phyloP scores from a whole-genome alignment of 2,797 vertebrate species.

The Melanotaenia trifasciata region DNA sequence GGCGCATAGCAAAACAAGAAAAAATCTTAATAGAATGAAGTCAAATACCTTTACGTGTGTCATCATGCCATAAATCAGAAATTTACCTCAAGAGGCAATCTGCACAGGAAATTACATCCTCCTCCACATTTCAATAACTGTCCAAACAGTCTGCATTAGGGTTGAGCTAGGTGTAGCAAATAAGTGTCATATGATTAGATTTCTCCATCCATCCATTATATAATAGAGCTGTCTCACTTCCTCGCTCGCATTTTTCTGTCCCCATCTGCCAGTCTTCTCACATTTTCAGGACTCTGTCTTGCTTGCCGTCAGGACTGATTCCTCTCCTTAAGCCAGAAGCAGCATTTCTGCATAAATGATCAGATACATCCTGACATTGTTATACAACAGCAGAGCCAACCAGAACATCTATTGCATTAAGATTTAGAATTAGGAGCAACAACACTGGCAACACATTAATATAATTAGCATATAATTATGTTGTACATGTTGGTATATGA shows the following conservation, averaged over 20 bases:
- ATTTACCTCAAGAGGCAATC: neutral
- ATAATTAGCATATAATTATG: neutral
- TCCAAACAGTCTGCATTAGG: neutral
- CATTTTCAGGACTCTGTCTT: slow-evolving; percentile 7
- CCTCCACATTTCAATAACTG: neutral
- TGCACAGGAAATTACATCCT: neutral
- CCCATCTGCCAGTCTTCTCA: slow-evolving; percentile 14
- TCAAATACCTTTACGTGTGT: neutral
- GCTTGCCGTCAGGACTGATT: slow-evolving; percentile 10
- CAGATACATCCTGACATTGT: slow-evolving; percentile 8
- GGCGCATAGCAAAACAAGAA: neutral
- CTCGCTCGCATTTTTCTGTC: neutral
- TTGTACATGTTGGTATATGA: neutral
- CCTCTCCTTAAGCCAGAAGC: slow-evolving; percentile 21
- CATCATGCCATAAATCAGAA: neutral
- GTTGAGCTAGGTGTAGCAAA: neutral
- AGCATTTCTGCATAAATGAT: slow-evolving; percentile 15
- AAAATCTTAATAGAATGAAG: neutral
- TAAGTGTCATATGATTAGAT: neutral
- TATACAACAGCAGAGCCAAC: neutral
- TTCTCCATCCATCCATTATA: neutral
- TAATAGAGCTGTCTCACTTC: neutral
- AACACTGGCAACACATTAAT: neutral
- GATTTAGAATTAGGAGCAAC: neutral
- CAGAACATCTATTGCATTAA: neutral